Evolutionary conservation across 2,888 invertebrate genomes (phyloP).

Genomic region (Polyploca ridens): DNA sequence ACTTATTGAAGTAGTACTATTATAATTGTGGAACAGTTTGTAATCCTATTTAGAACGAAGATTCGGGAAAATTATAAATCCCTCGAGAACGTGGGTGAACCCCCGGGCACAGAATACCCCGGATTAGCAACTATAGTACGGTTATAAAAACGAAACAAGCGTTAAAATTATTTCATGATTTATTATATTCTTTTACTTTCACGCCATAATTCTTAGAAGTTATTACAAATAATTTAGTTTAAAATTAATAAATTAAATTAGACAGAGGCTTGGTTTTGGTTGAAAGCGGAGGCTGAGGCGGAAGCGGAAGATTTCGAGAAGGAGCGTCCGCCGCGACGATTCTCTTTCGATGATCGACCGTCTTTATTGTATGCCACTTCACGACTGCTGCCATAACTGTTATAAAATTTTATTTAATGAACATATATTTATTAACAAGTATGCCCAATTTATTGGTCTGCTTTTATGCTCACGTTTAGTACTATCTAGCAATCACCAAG

Average conservation of each 20-base stretch:
- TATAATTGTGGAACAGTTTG: no score
- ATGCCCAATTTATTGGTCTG: no score
- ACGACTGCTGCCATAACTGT: constrained; percentile 48
- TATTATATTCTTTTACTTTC: background rate
- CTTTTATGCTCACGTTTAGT: no score
- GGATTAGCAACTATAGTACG: no score
- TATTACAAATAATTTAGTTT: background rate
- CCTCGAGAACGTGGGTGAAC: no score
- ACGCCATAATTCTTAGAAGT: background rate
- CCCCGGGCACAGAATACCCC: no score
- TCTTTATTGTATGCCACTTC: constrained; percentile 49
- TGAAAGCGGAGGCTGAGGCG: constrained; percentile 41
- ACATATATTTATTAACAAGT: no score
- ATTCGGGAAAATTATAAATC: no score
- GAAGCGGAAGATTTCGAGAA: constrained; percentile 49
- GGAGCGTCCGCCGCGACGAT: constrained; percentile 39
- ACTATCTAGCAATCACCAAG: no score
- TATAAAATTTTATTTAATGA: constrained; percentile 7
- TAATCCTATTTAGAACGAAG: no score
- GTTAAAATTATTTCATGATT: background rate
- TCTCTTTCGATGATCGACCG: constrained; percentile 37
- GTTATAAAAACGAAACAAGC: background rate
- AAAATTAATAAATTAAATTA: background rate
- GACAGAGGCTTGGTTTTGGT: constrained; percentile 28
- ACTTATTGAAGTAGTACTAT: no score